These are phyloP conservation scores for Alfaro cultratus DNA, from an alignment of 2,797 vertebrate genomes.

Conservation along the genomic window DNA sequence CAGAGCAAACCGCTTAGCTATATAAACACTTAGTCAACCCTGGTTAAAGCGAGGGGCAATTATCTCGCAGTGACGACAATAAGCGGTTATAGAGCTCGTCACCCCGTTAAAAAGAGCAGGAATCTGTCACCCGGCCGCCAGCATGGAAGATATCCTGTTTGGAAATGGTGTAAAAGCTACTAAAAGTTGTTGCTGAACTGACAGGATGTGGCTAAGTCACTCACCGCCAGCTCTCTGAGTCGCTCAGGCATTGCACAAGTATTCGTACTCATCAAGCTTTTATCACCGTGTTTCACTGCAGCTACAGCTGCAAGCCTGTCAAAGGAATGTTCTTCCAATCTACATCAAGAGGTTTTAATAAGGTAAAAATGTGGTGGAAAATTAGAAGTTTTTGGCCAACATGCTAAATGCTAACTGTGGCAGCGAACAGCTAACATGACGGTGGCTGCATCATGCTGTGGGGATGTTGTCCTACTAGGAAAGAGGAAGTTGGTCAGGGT, in stretches of 20 bases:
- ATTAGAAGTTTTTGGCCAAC: neutral
- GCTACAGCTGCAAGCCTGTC: neutral
- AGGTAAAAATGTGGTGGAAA: neutral
- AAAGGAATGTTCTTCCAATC: neutral
- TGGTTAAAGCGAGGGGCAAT: conserved; percentile 64
- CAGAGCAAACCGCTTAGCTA: conserved; percentile 55
- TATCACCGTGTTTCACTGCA: neutral
- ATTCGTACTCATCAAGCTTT: neutral
- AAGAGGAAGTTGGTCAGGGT: neutral
- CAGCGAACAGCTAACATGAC: neutral
- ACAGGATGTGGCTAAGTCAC: conserved; percentile 1
- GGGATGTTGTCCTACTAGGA: neutral
- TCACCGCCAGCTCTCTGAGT: neutral
- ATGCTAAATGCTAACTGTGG: neutral
- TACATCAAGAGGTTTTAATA: no score
- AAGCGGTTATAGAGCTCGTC: conserved; percentile 48
- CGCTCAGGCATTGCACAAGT: neutral
- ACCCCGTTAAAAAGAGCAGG: conserved; percentile 55
- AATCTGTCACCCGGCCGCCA: conserved; percentile 15
- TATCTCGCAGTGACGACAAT: conserved; percentile 70
- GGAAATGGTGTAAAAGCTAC: neutral
- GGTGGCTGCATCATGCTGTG: neutral
- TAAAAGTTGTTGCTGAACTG: neutral
- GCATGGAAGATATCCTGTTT: neutral
- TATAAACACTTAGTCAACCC: conserved; percentile 72